A percentile compares a stretch with the other conserved stretches of the same genome.
These are phyloP conservation scores for Halcyon smyrnensis DNA, from an alignment of 2,797 vertebrate genomes.

Conservation along the genomic window DNA sequence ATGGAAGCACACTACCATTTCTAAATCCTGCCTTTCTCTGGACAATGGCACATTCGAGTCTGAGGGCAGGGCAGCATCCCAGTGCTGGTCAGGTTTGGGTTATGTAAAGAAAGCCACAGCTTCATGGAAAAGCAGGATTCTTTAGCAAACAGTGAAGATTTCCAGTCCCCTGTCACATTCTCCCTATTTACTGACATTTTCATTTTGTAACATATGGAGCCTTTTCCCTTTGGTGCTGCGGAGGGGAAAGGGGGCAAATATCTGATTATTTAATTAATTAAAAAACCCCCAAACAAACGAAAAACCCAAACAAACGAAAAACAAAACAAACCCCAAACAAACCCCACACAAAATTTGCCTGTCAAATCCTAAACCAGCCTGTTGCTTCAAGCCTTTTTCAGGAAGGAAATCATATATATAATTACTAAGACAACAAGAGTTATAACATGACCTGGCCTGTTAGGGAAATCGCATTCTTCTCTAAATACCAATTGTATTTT, in stretches of 20 bases:
- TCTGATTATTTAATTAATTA: not conserved
- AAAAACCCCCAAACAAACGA: no score
- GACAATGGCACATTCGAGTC: not conserved
- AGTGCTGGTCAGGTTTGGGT: not conserved
- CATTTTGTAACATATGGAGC: not conserved
- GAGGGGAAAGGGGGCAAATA: not conserved
- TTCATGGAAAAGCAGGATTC: not conserved
- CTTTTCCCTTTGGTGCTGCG: not conserved
- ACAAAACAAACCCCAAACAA: no score
- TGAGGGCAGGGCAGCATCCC: not conserved
- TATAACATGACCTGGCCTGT: not conserved
- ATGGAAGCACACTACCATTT: not conserved
- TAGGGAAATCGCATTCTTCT: constrained; percentile 35
- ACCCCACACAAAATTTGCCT: not conserved
- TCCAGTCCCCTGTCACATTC: not conserved
- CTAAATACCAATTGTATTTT: not conserved
- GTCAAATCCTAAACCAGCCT: not conserved
- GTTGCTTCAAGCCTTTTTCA: not conserved
- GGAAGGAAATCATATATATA: constrained; percentile 10
- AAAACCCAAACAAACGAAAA: no score
- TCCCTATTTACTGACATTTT: not conserved
- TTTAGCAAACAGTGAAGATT: not conserved
- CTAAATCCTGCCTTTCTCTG: not conserved
- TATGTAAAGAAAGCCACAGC: not conserved
- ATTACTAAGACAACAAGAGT: constrained; percentile 36